phyloP scores from a whole-genome alignment of 1,140 invertebrate genomes.

The Lordiphosa mommai region DNA sequence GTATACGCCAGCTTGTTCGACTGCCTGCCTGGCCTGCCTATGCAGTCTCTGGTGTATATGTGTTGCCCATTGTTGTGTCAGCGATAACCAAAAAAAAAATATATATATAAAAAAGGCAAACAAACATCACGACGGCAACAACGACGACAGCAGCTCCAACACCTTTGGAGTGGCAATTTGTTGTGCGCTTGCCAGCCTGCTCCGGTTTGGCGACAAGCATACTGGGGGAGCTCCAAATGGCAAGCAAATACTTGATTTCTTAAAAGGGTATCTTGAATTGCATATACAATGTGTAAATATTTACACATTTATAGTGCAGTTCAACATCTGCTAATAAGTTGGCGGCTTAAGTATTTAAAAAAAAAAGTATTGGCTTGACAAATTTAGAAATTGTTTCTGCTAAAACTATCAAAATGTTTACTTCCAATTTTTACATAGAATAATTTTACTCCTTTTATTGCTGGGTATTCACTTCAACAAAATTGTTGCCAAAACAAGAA shows the following conservation, averaged over 20 bases:
- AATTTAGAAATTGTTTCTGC: too few species aligned
- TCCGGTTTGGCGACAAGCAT: constrained; percentile 64
- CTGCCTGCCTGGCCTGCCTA: constrained; percentile 1
- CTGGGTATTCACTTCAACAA: too few species aligned
- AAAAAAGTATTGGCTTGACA: too few species aligned
- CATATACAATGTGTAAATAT: neutral
- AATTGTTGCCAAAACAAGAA: too few species aligned
- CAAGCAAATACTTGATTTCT: constrained; percentile 9
- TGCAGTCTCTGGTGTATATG: neutral
- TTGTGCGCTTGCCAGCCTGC: constrained; percentile 50
- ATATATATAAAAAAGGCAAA: constrained; percentile 28
- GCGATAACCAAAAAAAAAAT: constrained; percentile 57
- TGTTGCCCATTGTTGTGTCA: constrained; percentile 67
- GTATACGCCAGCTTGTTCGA: constrained; percentile 60
- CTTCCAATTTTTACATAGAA: too few species aligned
- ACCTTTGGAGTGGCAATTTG: constrained; percentile 77
- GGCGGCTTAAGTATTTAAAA: too few species aligned
- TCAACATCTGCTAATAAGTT: too few species aligned
- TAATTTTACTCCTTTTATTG: too few species aligned
- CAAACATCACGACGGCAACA: constrained; percentile 35
- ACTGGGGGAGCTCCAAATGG: constrained; percentile 30
- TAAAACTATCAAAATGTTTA: too few species aligned
- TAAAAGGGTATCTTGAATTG: neutral
- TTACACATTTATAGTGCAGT: too few species aligned
- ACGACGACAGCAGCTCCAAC: constrained; percentile 60